Conservation (phyloP, 2,797 vertebrate species). For the Nannoperca obscura region DNA sequence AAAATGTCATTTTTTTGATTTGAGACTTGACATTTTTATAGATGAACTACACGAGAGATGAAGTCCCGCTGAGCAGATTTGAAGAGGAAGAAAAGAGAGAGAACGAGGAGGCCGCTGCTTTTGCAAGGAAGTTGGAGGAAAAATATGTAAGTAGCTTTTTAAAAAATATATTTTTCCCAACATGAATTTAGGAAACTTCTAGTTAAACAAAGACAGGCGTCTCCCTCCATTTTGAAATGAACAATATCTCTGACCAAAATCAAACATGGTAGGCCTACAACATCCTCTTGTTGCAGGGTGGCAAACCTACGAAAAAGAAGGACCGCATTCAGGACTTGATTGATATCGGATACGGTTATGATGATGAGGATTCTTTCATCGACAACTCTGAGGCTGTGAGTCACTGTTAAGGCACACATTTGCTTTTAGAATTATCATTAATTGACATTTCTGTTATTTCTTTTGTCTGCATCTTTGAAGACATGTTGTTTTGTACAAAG, state of each 20-base stretch:
- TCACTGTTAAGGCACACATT: slow-evolving; percentile 37
- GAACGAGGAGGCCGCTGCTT: slow-evolving; percentile 84
- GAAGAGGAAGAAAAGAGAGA: slow-evolving; percentile 85
- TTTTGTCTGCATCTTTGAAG: background rate
- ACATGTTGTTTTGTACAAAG: background rate
- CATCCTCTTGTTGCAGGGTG: slow-evolving; percentile 80
- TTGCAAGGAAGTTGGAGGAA: slow-evolving; percentile 89
- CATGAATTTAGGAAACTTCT: background rate
- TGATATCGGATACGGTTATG: slow-evolving; percentile 96
- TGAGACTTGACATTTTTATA: slow-evolving; percentile 3
- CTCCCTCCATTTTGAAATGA: background rate
- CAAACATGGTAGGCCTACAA: background rate
- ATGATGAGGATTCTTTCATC: slow-evolving; percentile 97
- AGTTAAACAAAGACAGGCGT: background rate
- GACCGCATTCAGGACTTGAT: slow-evolving; percentile 95
- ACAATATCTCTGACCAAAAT: background rate
- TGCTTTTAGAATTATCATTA: accelerated
- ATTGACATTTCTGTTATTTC: background rate
- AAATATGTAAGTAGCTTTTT: slow-evolving; percentile 89
- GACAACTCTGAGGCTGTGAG: slow-evolving; percentile 98
- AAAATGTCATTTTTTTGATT: background rate
- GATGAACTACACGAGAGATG: slow-evolving; percentile 60
- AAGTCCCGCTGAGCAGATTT: slow-evolving; percentile 66
- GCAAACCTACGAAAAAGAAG: slow-evolving; percentile 84
- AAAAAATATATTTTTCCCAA: no score